Percentiles rank a stretch among this genome's conserved stretches.
phyloP scores from a whole-genome alignment of 2,888 invertebrate genomes.

The Helobdella robusta region DNA sequence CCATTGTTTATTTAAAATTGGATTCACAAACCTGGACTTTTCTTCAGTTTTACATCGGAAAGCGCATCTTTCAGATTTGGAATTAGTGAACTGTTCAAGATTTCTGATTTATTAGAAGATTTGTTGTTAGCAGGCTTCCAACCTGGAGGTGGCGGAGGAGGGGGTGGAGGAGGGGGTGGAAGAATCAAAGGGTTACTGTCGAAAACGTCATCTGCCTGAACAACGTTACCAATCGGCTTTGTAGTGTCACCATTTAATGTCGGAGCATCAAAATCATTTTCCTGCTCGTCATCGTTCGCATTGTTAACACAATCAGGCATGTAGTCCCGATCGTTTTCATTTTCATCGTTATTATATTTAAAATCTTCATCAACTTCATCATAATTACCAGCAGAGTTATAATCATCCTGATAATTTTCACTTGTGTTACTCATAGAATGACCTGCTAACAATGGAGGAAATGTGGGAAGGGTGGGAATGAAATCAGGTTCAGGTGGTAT shows the following conservation, averaged over 20 bases:
- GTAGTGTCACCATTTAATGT: background rate
- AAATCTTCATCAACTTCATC: background rate
- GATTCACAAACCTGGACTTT: background rate
- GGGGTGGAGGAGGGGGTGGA: constrained; percentile 20
- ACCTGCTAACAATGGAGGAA: background rate
- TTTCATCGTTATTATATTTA: background rate
- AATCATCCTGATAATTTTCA: background rate
- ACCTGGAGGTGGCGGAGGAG: constrained; percentile 8
- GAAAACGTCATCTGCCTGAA: too few species aligned
- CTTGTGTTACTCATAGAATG: background rate
- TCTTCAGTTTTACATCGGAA: background rate
- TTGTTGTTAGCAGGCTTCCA: too few species aligned
- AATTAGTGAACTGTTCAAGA: background rate
- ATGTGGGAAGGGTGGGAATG: background rate
- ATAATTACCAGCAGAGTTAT: too few species aligned
- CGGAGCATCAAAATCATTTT: background rate
- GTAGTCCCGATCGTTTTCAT: background rate
- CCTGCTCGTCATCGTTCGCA: too few species aligned
- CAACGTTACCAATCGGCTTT: background rate
- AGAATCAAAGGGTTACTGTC: background rate
- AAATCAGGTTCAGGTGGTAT: constrained; percentile 10
- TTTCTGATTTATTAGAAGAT: too few species aligned
- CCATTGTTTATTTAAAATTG: too few species aligned
- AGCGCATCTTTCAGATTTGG: background rate
- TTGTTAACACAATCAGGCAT: too few species aligned